Evolutionary conservation across 2,888 invertebrate species (phyloP).

Genomic region (Danaus chrysippus): DNA sequence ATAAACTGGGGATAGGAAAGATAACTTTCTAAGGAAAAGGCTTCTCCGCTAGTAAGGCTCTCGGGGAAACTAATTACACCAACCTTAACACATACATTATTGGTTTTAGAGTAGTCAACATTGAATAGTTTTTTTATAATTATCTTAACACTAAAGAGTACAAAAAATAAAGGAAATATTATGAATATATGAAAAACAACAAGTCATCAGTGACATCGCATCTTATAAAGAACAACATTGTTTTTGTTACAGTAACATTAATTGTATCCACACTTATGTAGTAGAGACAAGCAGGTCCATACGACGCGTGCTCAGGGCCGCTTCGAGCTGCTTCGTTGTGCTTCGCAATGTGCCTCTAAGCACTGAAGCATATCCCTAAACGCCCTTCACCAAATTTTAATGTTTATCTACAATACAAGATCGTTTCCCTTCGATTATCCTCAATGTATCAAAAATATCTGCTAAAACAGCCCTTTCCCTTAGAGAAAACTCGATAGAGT

Average conservation of each 20-base stretch:
- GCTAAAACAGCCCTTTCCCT: slow-evolving; percentile 77
- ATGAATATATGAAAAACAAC: slow-evolving; percentile 79
- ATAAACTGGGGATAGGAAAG: slow-evolving; percentile 42
- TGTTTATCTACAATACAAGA: slow-evolving; percentile 52
- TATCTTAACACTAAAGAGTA: slow-evolving; percentile 78
- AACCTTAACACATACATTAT: slow-evolving; percentile 72
- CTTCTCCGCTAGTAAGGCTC: slow-evolving; percentile 72
- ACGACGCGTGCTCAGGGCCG: slow-evolving; percentile 38
- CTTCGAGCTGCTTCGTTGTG: slow-evolving; percentile 29
- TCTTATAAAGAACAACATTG: slow-evolving; percentile 77
- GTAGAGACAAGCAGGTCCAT: slow-evolving; percentile 50
- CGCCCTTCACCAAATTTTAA: slow-evolving; percentile 34
- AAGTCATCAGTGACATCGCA: slow-evolving; percentile 75
- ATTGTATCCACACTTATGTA: slow-evolving; percentile 63
- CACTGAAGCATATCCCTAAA: slow-evolving; percentile 26
- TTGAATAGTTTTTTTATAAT: slow-evolving; percentile 78
- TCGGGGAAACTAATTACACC: slow-evolving; percentile 75
- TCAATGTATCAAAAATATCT: slow-evolving; percentile 79
- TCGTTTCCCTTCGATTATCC: slow-evolving; percentile 75
- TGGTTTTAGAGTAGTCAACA: slow-evolving; percentile 78
- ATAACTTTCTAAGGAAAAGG: slow-evolving; percentile 74
- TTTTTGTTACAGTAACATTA: slow-evolving; percentile 75
- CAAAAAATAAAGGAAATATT: slow-evolving; percentile 80
- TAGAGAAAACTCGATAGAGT: slow-evolving; percentile 75
- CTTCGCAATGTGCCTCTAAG: slow-evolving; percentile 13